phyloP scores from a whole-genome alignment of 2,113 vertebrate genomes.

The Semnopithecus entellus region DNA sequence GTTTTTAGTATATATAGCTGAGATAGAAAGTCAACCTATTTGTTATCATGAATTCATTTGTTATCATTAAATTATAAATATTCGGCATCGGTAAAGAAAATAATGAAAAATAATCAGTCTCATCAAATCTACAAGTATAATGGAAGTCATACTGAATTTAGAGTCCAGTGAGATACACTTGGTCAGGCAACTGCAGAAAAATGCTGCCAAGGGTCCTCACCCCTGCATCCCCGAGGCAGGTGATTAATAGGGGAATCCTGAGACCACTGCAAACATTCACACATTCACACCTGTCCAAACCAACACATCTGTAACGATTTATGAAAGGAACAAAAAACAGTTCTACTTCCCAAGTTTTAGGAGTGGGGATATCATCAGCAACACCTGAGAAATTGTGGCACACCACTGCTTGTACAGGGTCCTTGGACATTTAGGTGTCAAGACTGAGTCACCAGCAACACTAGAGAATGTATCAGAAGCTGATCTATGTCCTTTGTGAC shows the following conservation, averaged over 20 bases:
- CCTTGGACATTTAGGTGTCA: background rate
- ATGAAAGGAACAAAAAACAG: background rate
- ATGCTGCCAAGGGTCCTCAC: background rate
- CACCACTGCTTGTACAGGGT: background rate
- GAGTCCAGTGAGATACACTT: background rate
- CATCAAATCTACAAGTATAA: no score
- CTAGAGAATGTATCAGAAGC: background rate
- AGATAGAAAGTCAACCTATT: background rate
- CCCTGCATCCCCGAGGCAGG: background rate
- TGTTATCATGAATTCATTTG: background rate
- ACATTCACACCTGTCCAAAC: background rate
- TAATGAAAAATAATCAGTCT: no score
- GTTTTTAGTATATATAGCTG: background rate
- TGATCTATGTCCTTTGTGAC: background rate
- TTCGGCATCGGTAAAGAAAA: background rate
- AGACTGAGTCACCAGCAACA: background rate
- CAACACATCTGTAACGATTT: background rate
- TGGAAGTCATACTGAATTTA: background rate
- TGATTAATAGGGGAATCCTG: background rate
- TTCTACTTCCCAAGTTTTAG: background rate
- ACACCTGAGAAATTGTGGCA: background rate
- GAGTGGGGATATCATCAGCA: background rate
- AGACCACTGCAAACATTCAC: background rate
- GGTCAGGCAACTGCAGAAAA: background rate
- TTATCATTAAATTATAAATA: background rate